Evolutionary conservation across 2,888 invertebrate genomes (phyloP), one percentile per base, ranked within the genome.

Genomic region (Pristionchus entomophagus): DNA sequence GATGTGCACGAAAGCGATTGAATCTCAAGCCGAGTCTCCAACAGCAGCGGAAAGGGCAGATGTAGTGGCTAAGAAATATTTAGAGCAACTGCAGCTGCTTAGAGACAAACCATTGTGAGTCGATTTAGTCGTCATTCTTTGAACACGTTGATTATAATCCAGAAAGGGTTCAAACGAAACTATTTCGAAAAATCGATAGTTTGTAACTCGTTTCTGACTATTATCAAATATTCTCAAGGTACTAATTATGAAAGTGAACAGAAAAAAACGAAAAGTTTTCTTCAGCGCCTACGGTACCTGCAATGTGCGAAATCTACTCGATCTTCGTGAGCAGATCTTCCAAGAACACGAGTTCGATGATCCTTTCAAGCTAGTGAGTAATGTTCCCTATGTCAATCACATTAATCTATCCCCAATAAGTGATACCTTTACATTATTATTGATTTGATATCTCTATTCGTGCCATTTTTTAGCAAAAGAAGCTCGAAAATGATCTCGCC

Each of bases 271-370:
- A n/a, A n/a, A n/a, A n/a, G n/a, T n/a, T n/a, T n/a, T n/a, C n/a
- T 82, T 35, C 81, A 93, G 96, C 94, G 96, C 96, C 86, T 96
- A 95, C 94, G 96, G 97, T 87, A 96, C 96, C 87, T 95, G 98
- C 91, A 97, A 97, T 88, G 96, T 98, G 88, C 95, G 98, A 93
- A 96, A 96, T 93, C 95, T 99, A 89, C 95, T 99, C 91, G 97
- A 98, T 94, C 96, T 97, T 91, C 96, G 97, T 92, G 97, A 97
- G 94, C 97, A 97, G 93, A 96, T 96, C 93, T 95, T 98, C 94
- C 96, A 96, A 92, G 96, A 97, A 93, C 97, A 96, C 94, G 96
- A 97, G 88, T 98, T 99, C 94, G 96, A 96, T 91, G 98, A 99
- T 94, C 96, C 97, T 14, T 96, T 93, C 94, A 95, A 78, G 95